Percentiles rank a stretch among this genome's conserved stretches.
phyloP scores from a whole-genome alignment of 2,797 vertebrate species.

The Taeniopygia guttata region DNA sequence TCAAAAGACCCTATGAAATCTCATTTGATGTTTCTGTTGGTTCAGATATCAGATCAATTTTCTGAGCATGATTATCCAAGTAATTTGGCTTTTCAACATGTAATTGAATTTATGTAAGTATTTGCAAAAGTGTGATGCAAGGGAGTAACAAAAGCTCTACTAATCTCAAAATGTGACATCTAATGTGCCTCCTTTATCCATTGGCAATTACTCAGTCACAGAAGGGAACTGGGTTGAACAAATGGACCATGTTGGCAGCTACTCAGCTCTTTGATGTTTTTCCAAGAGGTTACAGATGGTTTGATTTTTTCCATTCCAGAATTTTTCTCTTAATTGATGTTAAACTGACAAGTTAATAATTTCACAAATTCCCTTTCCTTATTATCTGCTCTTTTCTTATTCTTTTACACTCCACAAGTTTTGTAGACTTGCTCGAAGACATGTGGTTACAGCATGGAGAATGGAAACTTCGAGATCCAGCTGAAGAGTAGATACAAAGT shows the following conservation, averaged over 20 bases:
- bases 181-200: constrained; percentile 6
- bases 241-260: constrained; percentile 7
- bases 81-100: not conserved
- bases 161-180: constrained; percentile 17
- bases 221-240: constrained; percentile 8
- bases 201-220: constrained; percentile 14
- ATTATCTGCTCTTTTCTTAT: not conserved
- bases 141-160: not conserved
- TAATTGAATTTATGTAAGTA: constrained; percentile 5
- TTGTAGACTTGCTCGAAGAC: not conserved
- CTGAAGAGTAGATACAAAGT: not conserved
- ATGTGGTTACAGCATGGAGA: not conserved
- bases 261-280: constrained; percentile 35
- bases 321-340: constrained; percentile 5
- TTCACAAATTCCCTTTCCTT: not conserved
- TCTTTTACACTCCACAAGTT: not conserved
- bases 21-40: not conserved
- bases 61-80: not conserved
- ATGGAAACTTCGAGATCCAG: not conserved
- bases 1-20: not conserved
- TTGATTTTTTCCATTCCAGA: constrained; percentile 2
- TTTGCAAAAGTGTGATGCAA: not conserved
- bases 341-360: constrained; percentile 11
- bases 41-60: not conserved
- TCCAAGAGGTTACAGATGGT: constrained; percentile 46